phyloP scores from a whole-genome alignment of 2,113 vertebrate genomes.

The Eupsittula cactorum region DNA sequence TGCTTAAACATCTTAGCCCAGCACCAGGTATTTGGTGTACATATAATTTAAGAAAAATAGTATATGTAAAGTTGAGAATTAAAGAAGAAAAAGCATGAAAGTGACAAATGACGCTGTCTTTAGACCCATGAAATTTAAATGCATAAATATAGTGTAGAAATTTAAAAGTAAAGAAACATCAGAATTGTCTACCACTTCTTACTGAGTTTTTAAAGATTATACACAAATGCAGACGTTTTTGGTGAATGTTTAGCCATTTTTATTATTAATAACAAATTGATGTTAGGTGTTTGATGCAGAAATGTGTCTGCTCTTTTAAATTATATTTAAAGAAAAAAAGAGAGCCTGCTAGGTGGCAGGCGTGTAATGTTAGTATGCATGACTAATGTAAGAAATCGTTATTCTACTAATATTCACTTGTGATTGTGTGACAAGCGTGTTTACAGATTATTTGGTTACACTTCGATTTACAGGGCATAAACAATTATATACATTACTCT shows the following conservation, averaged over 20 bases:
- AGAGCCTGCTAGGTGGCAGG: constrained; percentile 78
- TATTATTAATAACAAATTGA: constrained; percentile 91
- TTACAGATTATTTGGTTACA: constrained; percentile 92
- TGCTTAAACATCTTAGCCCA: constrained; percentile 87
- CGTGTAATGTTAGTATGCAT: constrained; percentile 96
- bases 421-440: constrained; percentile 95
- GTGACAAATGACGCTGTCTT: constrained; percentile 81
- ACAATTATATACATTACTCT: constrained; percentile 81
- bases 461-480: constrained; percentile 85
- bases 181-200: constrained; percentile 85
- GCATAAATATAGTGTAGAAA: constrained; percentile 82
- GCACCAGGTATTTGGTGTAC: constrained; percentile 90
- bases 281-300: constrained; percentile 92
- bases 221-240: constrained; percentile 92
- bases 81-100: constrained; percentile 87
- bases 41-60: constrained; percentile 87
- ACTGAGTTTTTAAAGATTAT: constrained; percentile 88
- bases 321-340: constrained; percentile 80
- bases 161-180: constrained; percentile 80
- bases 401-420: constrained; percentile 94
- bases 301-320: constrained; percentile 84
- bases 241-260: constrained; percentile 95
- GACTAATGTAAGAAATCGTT: constrained; percentile 93
- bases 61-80: constrained; percentile 91
- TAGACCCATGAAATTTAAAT: constrained; percentile 80